Evolutionary conservation across 2,888 invertebrate species (phyloP), one percentile per base, ranked within the genome.

Genomic region (Ommatoiulus sabulosus): DNA sequence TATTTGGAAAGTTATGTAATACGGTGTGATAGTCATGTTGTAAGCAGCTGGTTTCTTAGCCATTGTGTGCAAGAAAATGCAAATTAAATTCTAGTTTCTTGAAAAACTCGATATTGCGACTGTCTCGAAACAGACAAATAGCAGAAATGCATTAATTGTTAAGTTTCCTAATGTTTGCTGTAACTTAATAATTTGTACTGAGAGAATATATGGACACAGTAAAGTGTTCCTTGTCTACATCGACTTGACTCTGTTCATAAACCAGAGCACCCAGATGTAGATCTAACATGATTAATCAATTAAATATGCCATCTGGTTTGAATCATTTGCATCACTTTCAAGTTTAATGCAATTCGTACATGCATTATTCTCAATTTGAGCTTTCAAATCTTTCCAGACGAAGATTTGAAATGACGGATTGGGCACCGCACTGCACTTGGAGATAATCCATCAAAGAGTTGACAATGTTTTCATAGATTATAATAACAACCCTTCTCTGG

Each of bases 221-320:
- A 52, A 52, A 6, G 52, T 52, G 52, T 52, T 52, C 52, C 52
- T 52, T 52, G 52, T 52, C 52, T 52, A 6, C 24, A 80, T 80
- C 35, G 6, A 12, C 35, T 80, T 80, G 24, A 10, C 24, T 10
- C 3, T 24, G 80, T 12, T 57, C n/a, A 7, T 4, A 72, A 24
- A 35, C 35, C 80, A 80, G 72, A 24, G 24, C 20, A n/a, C 8
- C n/a, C 72, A 72, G 80, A 80, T 24, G 24, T 12, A 80, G 12
- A 80, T 80, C 8, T 80, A 80, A 80, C 35, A 80, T 35, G 80
- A 80, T 80, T 80, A 80, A 80, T 24, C 80, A 80, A 80, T 80
- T 80, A 80, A 80, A 80, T 20, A 80, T 80, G 80, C 24, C 80
- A 80, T 80, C 80, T 80, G 80, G 10, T 80, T 80, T 80, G 35